phyloP scores from a whole-genome alignment of 2,888 invertebrate genomes.

The Balanococcus diminutus region DNA sequence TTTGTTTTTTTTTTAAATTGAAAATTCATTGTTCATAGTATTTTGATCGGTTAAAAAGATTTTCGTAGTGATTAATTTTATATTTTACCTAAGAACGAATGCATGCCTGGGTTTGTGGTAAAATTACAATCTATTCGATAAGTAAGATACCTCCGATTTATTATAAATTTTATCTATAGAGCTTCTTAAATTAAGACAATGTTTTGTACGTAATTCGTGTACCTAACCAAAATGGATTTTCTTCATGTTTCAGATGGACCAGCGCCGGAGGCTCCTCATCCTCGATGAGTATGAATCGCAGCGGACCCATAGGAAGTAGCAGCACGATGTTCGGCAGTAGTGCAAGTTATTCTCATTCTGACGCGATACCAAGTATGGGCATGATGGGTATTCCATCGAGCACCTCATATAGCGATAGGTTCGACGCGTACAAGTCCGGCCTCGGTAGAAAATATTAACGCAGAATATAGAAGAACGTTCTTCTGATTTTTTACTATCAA shows the following conservation, averaged over 20 bases:
- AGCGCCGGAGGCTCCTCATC: conserved; percentile 19
- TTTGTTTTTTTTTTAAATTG: too few relatives aligned
- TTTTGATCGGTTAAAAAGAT: not conserved
- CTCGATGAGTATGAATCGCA: conserved; percentile 41
- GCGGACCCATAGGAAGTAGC: conserved; percentile 34
- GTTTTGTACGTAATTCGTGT: too few relatives aligned
- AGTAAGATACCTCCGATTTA: too few relatives aligned
- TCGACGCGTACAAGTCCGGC: conserved; percentile 44
- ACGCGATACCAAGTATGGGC: conserved; percentile 31
- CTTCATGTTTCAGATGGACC: conserved; percentile 42
- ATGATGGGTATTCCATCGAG: conserved; percentile 40
- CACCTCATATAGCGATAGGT: conserved; percentile 22
- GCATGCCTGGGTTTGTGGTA: not conserved
- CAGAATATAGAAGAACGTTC: not conserved
- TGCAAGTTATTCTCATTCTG: conserved; percentile 39
- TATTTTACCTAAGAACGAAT: not conserved
- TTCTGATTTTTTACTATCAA: not conserved
- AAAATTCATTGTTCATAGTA: too few relatives aligned
- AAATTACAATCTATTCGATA: not conserved
- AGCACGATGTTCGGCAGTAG: conserved; percentile 41
- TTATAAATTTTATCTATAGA: too few relatives aligned
- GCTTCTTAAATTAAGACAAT: too few relatives aligned
- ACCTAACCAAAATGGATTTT: not conserved
- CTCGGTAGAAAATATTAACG: conserved; percentile 28
- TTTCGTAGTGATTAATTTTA: not conserved